Conservation (phyloP, 37 sponge, comb jelly and placozoan genomes). For the Chondrilla cf. caribensis region DNA sequence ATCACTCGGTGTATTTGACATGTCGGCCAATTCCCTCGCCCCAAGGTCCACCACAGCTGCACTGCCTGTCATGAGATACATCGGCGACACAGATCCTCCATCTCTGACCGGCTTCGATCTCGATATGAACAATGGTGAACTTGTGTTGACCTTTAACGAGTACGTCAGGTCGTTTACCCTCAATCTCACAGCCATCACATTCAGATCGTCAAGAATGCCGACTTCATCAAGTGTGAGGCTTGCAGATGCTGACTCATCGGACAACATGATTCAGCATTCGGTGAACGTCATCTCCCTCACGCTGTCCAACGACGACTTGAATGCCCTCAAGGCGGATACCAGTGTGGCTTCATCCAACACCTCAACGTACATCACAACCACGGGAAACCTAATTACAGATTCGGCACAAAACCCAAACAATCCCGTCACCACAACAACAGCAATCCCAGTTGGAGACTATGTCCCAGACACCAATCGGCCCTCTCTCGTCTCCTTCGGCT, state of each 20-base stretch:
- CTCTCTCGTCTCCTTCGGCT: background rate
- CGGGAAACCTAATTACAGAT: conserved; percentile 46
- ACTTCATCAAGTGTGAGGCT: conserved; percentile 39
- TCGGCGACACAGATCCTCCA: conserved; percentile 61
- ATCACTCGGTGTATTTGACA: conserved; percentile 50
- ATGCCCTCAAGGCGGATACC: conserved; percentile 65
- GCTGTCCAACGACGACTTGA: conserved; percentile 60
- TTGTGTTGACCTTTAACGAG: conserved; percentile 63
- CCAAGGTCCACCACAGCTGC: conserved; percentile 41
- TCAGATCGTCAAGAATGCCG: conserved; percentile 21
- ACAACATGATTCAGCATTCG: background rate
- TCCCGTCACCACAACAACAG: conserved; percentile 22
- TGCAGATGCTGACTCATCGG: conserved; percentile 16
- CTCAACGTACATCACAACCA: conserved; percentile 56
- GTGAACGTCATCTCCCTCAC: conserved; percentile 26
- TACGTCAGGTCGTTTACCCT: conserved; percentile 49
- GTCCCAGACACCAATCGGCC: background rate
- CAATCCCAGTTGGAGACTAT: background rate
- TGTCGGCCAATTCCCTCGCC: conserved; percentile 43
- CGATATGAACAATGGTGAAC: conserved; percentile 60
- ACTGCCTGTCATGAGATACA: conserved; percentile 28
- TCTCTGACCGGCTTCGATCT: conserved; percentile 42
- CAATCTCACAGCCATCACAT: conserved; percentile 38
- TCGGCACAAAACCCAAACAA: conserved; percentile 50
- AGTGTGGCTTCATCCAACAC: conserved; percentile 53